Evolutionary conservation across 2,888 invertebrate species (phyloP), one percentile per base, ranked within the genome.

Genomic region (Spialia ferax): DNA sequence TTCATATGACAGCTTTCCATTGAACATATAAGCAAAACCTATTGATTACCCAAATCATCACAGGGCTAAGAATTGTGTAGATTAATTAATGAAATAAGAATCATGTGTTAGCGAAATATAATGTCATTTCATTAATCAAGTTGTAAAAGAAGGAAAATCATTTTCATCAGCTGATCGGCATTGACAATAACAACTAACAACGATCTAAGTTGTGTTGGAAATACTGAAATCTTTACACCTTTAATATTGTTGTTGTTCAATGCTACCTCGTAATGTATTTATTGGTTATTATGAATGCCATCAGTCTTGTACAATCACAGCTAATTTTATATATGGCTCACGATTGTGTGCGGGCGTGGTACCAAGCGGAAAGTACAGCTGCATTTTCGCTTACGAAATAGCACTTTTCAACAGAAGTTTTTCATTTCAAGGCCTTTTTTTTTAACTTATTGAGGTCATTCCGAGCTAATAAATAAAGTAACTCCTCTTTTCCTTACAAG

Each of bases 401-500:
- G 0, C 18, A 48, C 48, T 11, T 50, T 22, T 13, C 1, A 50
- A 20, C 20, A 22, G 13, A 18, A n/a, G n/a, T n/a, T n/a, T n/a
- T n/a, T n/a, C n/a, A n/a, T n/a, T n/a, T 1, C 8, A 45, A 18
- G 18, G 7, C 6, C 5, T 18, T 5, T 18, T 45, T 8, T 15
- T 22, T 22, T 13, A 60, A 18, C 26, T 26, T 15, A 26, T 48
- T 45, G 45, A 45, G 59, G 59, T 61, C 32, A 32, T 4, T 45
- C 7, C 1, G 29, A 42, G 11, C 11, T 11, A 54, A 13, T 63
- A 13, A 62, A 62, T 1, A 23, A 18, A 13, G 11, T 42, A n/a
- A 29, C 54, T 23, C 15, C 55, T 57, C 35, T 50, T 65, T 50
- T 18, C 64, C 64, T 35, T 57, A 65, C 48, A 65, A 50, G 64